Conservation (phyloP, 2,797 vertebrate species). For the Mus caroli region DNA sequence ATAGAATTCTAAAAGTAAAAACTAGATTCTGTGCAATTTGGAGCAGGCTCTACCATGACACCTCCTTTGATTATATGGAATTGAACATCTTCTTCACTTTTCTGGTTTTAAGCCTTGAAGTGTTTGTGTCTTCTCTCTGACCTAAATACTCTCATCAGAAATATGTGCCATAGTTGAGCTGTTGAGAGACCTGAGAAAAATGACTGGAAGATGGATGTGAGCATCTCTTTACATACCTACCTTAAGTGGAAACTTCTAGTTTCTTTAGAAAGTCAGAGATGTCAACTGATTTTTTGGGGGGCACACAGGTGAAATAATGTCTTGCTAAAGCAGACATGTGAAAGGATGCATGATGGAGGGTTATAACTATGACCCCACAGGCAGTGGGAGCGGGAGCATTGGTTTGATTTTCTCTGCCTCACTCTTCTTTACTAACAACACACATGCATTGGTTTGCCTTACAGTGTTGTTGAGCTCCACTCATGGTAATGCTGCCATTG, state of each 20-base stretch:
- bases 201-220: neutral
- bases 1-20: neutral
- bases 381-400: neutral
- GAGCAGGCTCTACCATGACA: neutral
- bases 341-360: neutral
- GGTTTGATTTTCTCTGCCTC: neutral
- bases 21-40: neutral
- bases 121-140: neutral
- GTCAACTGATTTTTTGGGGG: neutral
- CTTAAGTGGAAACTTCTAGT: neutral
- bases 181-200: neutral
- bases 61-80: neutral
- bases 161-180: neutral
- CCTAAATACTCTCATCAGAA: neutral
- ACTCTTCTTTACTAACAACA: neutral
- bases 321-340: neutral
- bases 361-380: neutral
- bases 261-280: neutral
- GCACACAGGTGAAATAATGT: neutral
- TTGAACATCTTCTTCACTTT: neutral
- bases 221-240: neutral
- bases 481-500: neutral
- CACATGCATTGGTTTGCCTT: neutral
- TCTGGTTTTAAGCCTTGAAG: neutral
- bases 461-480: neutral